These are phyloP conservation scores for Tholera decimalis DNA, from an alignment of 2,888 invertebrate genomes.

Conservation along the genomic window DNA sequence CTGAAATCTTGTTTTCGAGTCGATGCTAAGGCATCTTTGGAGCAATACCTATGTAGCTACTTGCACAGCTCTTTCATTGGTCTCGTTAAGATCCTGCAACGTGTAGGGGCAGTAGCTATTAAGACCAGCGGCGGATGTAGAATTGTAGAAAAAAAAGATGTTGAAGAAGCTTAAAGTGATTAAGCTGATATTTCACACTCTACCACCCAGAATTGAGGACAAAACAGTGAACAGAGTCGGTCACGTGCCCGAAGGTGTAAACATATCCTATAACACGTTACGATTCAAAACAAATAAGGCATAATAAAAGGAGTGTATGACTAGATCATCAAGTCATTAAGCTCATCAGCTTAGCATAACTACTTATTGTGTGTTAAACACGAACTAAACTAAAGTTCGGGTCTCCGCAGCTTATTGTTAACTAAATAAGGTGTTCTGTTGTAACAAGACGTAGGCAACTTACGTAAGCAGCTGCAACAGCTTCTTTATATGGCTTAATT, in stretches of 20 bases:
- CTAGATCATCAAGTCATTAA: slow-evolving; percentile 45
- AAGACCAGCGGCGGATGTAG: too few species aligned
- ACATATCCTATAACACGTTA: slow-evolving; percentile 1
- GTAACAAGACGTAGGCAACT: slow-evolving; percentile 12
- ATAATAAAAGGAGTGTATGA: slow-evolving; percentile 39
- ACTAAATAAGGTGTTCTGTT: slow-evolving; percentile 23
- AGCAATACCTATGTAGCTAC: too few species aligned
- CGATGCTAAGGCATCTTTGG: too few species aligned
- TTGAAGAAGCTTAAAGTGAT: too few species aligned
- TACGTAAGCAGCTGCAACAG: slow-evolving; percentile 19
- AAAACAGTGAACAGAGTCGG: too few species aligned
- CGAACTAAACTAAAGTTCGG: slow-evolving; percentile 45
- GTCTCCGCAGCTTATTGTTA: slow-evolving; percentile 55
- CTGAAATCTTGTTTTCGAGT: too few species aligned
- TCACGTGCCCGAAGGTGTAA: slow-evolving; percentile 18
- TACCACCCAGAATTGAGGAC: background rate
- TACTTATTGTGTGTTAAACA: slow-evolving; percentile 62
- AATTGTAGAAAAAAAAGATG: too few species aligned
- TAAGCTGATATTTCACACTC: background rate
- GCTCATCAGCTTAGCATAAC: slow-evolving; percentile 54
- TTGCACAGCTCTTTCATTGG: too few species aligned
- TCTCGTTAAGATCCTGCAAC: too few species aligned
- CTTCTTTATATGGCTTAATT: background rate
- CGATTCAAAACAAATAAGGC: slow-evolving; percentile 23
- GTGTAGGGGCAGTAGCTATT: too few species aligned